Evolutionary conservation across 2,113 vertebrate genomes (phyloP), one percentile per base, ranked within the genome.

Genomic region (Cebidichthys violaceus): DNA sequence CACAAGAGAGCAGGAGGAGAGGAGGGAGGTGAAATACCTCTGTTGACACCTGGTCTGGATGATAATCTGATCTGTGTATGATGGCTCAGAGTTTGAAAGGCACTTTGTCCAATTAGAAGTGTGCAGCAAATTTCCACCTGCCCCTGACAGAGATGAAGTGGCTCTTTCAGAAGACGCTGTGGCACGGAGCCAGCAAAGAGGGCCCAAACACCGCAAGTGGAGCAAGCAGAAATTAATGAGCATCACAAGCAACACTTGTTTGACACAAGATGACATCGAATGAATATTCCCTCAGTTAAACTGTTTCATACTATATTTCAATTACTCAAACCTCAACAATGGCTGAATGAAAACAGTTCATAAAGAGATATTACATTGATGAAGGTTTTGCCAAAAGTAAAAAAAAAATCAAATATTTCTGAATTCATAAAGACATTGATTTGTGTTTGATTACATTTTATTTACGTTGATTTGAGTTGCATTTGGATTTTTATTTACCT

Each of bases 71-170:
- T 94, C 88, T 84, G 89, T 95, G 94, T 88, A 93, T 96, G 96
- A 96, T 83, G 90, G 94, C 86, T 90, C 85, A 0, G 88, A 95
- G 92, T 96, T 94, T 96, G 96, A 96, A 96, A 97, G 96, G 95
- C 95, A 97, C 96, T 97, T 96, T 96, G 96, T 97, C 96, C 97
- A 98, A 97, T 98, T 97, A 97, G 95, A 97, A 96, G 89, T 93
- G 95, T 93, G 94, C 92, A 92, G 96, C 95, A 96, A 95, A 96
- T 96, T 95, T 97, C 96, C 95, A 96, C 95, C 96, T 95, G 95
- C 93, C 95, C 94, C 90, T 96, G 97, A 97, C 97, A 95, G 95
- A 98, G 97, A 98, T 96, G 95, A 97, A 97, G 96, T 95, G 94
- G 95, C 95, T 96, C 96, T 96, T 96, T 96, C 94, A 96, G 96